Evolutionary conservation across 1,140 invertebrate species (phyloP).

Genomic region (Caenorhabditis inopinata): DNA sequence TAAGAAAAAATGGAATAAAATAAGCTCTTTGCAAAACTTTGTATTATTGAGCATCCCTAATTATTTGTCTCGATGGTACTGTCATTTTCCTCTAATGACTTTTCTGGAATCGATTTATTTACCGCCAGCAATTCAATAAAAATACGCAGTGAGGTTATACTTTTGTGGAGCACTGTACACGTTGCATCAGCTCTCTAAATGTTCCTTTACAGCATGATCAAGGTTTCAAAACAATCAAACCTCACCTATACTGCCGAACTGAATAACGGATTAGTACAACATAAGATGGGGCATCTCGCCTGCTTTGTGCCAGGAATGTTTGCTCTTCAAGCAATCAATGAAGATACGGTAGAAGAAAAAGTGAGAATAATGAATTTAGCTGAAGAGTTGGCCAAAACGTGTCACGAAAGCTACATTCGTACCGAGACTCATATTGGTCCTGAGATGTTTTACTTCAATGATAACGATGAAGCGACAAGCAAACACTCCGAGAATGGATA

Average conservation of each 20-base stretch:
- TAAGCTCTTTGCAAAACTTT: too few species aligned
- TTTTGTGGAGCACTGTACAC: too few species aligned
- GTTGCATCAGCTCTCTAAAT: background rate
- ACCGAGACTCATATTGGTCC: slow-evolving; percentile 55
- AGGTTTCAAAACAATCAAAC: slow-evolving; percentile 42
- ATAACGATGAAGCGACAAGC: slow-evolving; percentile 50
- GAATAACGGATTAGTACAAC: slow-evolving; percentile 84
- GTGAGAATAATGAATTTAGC: slow-evolving; percentile 80
- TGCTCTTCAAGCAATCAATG: slow-evolving; percentile 79
- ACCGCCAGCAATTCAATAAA: too few species aligned
- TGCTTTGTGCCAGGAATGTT: slow-evolving; percentile 94
- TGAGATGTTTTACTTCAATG: slow-evolving; percentile 59
- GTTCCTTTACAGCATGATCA: background rate
- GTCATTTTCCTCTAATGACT: too few species aligned
- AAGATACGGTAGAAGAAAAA: slow-evolving; percentile 72
- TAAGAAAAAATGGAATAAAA: too few species aligned
- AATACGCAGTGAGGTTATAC: too few species aligned
- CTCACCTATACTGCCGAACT: slow-evolving; percentile 83
- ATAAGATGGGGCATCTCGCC: slow-evolving; percentile 97
- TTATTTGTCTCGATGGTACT: too few species aligned
- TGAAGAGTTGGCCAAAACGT: slow-evolving; percentile 86
- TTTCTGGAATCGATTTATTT: too few species aligned
- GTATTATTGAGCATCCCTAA: too few species aligned
- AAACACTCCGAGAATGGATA: slow-evolving; percentile 72
- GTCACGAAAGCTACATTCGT: slow-evolving; percentile 91